Conservation (phyloP, 1,140 invertebrate genomes). For the Trypoxylus dichotomus region DNA sequence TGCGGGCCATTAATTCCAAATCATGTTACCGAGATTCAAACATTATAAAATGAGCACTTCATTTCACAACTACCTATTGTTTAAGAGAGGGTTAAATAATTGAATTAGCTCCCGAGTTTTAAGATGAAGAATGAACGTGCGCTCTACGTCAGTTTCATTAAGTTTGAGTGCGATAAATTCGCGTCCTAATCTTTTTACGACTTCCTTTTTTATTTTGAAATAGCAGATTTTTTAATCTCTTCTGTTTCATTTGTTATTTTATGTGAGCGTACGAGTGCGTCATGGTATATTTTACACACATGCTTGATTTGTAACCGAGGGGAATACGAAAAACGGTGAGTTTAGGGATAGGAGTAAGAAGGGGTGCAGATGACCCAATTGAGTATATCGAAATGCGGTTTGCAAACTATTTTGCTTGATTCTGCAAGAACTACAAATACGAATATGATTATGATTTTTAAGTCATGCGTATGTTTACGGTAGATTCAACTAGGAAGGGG, state of each 20-base stretch:
- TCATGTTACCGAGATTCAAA: constrained; percentile 54
- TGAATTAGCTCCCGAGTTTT: constrained; percentile 45
- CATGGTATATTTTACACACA: neutral
- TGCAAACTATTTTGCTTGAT: no score
- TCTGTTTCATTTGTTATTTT: neutral
- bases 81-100: constrained; percentile 57
- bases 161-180: constrained; percentile 3
- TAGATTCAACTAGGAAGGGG: no score
- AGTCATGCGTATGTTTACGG: no score
- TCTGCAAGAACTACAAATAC: no score
- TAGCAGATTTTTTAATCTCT: constrained; percentile 19
- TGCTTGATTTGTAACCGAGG: neutral
- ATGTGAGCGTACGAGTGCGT: neutral
- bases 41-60: constrained; percentile 55
- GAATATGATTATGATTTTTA: no score
- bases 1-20: constrained; percentile 55
- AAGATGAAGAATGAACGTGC: constrained; percentile 35
- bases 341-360: no score
- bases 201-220: neutral
- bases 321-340: no score
- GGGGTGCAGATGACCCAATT: no score
- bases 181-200: neutral
- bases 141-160: constrained; percentile 27
- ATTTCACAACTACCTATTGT: constrained; percentile 56
- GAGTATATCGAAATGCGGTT: no score